These are phyloP conservation scores for Cyclophora punctaria DNA, from an alignment of 2,888 invertebrate species.

Conservation along the genomic window DNA sequence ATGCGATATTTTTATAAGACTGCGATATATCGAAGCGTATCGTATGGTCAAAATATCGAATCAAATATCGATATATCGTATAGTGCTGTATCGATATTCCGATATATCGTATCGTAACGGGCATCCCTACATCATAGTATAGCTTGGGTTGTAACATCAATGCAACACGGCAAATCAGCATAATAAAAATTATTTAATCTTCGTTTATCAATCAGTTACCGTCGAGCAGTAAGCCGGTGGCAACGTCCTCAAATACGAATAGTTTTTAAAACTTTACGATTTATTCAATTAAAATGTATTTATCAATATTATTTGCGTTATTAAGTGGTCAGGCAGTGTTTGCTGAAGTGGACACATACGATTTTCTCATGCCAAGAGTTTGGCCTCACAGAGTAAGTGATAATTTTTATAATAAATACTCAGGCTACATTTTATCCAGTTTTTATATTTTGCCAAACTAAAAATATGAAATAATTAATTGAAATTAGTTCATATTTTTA, in stretches of 20 bases:
- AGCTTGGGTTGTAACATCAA: constrained; percentile 14
- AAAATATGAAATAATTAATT: too few species aligned
- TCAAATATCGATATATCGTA: too few species aligned
- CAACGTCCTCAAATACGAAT: background rate
- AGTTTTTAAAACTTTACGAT: background rate
- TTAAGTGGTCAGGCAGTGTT: constrained; percentile 23
- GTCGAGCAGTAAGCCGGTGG: background rate
- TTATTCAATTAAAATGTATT: constrained; percentile 17
- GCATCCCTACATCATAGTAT: too few species aligned
- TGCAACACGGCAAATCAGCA: constrained; percentile 12
- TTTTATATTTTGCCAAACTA: too few species aligned
- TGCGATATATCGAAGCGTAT: too few species aligned
- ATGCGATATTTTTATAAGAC: too few species aligned
- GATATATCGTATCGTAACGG: too few species aligned
- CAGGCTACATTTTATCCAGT: too few species aligned
- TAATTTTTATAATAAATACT: too few species aligned
- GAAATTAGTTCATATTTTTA: too few species aligned
- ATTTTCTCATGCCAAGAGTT: constrained; percentile 89
- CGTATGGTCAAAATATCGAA: too few species aligned
- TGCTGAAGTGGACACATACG: constrained; percentile 71
- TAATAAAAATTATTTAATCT: background rate
- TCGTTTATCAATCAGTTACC: background rate
- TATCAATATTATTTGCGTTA: constrained; percentile 28
- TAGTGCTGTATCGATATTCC: too few species aligned
- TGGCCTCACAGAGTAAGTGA: constrained; percentile 83